phyloP scores from a whole-genome alignment of 2,113 vertebrate species.

The Stictonetta naevosa region DNA sequence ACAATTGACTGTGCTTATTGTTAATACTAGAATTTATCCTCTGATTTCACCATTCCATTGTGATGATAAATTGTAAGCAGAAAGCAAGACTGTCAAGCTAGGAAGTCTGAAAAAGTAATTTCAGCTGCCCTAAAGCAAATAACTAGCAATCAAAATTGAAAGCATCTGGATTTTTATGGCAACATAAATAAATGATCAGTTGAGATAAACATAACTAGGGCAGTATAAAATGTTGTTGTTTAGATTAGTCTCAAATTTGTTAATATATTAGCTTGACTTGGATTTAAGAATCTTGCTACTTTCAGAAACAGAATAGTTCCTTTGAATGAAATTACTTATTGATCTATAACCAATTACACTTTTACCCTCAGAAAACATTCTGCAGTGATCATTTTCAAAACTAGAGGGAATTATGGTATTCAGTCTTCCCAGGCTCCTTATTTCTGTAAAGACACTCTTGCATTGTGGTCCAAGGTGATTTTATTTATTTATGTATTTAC shows the following conservation, averaged over 20 bases:
- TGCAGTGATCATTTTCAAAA: slow-evolving; percentile 59
- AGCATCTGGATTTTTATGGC: slow-evolving; percentile 66
- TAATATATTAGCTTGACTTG: slow-evolving; percentile 59
- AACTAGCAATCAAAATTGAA: slow-evolving; percentile 62
- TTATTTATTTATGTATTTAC: not conserved
- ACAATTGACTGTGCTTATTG: not conserved
- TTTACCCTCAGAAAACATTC: slow-evolving; percentile 62
- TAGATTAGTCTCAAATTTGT: slow-evolving; percentile 57
- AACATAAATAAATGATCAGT: slow-evolving; percentile 75
- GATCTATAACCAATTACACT: slow-evolving; percentile 74
- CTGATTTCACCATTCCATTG: slow-evolving; percentile 16
- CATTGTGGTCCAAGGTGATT: not conserved
- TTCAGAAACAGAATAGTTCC: slow-evolving; percentile 51
- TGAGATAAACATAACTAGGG: slow-evolving; percentile 59
- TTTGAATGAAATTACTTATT: slow-evolving; percentile 74
- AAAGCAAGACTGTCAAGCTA: slow-evolving; percentile 43
- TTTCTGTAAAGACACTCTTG: not conserved
- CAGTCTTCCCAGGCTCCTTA: not conserved
- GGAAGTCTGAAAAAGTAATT: slow-evolving; percentile 55
- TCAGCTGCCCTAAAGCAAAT: slow-evolving; percentile 66
- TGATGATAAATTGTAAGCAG: slow-evolving; percentile 48
- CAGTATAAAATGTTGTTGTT: slow-evolving; percentile 57
- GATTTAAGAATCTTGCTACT: slow-evolving; percentile 56
- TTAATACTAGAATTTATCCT: slow-evolving; percentile 21
- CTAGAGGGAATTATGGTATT: slow-evolving; percentile 33